Evolutionary conservation across 2,888 invertebrate species (phyloP), one percentile per base, ranked within the genome.

Genomic region (Rhagophthalmus giganteus): DNA sequence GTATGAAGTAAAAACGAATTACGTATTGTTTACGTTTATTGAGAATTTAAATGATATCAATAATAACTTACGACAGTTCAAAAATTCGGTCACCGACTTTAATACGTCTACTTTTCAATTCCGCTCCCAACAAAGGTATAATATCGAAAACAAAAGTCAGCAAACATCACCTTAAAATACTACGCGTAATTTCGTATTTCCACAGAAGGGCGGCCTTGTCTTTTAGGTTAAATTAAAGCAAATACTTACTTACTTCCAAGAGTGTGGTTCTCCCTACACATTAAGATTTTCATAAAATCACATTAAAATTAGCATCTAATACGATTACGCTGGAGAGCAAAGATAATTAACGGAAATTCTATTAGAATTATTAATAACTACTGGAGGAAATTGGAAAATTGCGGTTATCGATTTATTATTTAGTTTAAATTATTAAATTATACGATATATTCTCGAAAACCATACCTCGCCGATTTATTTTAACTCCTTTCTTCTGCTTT

Each of bases 241-340:
- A 48, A 52, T 32, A 37, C 47, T 47, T 50, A 35, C 33, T 47
- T 52, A 28, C 38, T 42, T 31, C 45, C 37, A 31, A 28, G 47
- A 39, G 20, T 48, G 42, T 44, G 54, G 48, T 49, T 54, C 46
- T 39, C 44, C 54, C 44, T 40, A 32, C 57, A 63, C 61, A 58
- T 64, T 65, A 56, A 58, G 56, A 56, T 47, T 55, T 49, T 59
- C 59, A 64, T 63, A 61, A 60, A 66, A 71, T 70, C 66, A 69
- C 69, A 69, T 70, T 72, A 72, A 72, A 72, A 70, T 71, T 70
- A 72, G 67, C 66, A 62, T 60, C 63, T 71, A 70, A 72, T 69
- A 61, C 67, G 70, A 72, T 72, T 70, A 70, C 56, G 7, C 61
- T 60, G 61, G 61, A 63, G 65, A 64, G 68, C 66, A 68, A 55